These are phyloP conservation scores for Ctenodactylus gundi DNA, from an alignment of 2,113 vertebrate species.

Conservation along the genomic window DNA sequence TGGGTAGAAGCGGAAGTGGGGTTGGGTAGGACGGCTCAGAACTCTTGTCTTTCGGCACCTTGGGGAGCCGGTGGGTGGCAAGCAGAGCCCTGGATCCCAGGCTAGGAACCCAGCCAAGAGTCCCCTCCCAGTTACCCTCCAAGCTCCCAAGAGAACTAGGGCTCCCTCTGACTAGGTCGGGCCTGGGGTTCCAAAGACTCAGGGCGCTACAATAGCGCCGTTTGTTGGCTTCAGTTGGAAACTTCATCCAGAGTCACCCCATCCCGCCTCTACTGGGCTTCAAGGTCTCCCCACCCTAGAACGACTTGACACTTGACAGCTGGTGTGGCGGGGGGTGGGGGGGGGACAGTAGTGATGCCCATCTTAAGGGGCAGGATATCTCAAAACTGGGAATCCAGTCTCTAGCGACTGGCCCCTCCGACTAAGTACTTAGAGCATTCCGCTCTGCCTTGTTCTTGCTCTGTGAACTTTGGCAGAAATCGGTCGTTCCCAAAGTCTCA, in stretches of 20 bases:
- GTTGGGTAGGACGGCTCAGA: too few species aligned
- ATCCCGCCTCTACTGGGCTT: not conserved
- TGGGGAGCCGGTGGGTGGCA: slow-evolving; percentile 57
- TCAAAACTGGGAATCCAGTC: not conserved
- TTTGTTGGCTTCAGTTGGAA: slow-evolving; percentile 74
- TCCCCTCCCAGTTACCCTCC: not conserved
- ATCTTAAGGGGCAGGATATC: not conserved
- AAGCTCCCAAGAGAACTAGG: slow-evolving; percentile 73
- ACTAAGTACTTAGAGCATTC: not conserved
- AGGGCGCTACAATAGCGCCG: slow-evolving; percentile 77
- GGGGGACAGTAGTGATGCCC: not conserved
- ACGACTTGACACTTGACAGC: too few species aligned
- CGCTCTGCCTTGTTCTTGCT: not conserved
- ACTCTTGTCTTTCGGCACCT: not conserved
- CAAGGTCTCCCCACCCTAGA: not conserved
- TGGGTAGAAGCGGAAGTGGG: not conserved
- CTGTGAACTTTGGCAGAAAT: not conserved
- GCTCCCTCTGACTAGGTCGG: slow-evolving; percentile 38
- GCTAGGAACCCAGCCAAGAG: slow-evolving; percentile 13
- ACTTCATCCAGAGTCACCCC: slow-evolving; percentile 68
- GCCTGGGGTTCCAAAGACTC: slow-evolving; percentile 60
- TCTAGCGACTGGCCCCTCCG: not conserved
- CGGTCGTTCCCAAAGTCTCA: not conserved
- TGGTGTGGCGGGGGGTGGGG: too few species aligned
- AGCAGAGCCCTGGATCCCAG: not conserved